Conservation (phyloP, 2,888 invertebrate species). For the Parelbella ahira region DNA sequence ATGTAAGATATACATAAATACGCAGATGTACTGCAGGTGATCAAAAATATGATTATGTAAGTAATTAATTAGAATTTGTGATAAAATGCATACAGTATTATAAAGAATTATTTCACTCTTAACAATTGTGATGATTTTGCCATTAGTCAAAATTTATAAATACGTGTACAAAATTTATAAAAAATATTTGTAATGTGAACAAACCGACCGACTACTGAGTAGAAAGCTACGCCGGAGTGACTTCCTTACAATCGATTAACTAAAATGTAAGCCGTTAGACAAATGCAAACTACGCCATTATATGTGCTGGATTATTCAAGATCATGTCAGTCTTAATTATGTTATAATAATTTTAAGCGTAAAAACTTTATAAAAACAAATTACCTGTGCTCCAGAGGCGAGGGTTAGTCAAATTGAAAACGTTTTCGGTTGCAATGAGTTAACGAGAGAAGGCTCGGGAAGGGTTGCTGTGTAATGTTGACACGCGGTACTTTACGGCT, state of each 20-base stretch:
- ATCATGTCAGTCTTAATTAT: conserved; percentile 34
- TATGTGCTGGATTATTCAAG: conserved; percentile 27
- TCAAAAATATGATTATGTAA: conserved; percentile 37
- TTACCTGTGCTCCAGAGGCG: conserved; percentile 66
- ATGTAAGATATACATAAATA: conserved; percentile 41
- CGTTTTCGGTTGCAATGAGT: neutral
- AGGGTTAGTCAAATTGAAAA: conserved; percentile 41
- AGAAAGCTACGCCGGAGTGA: conserved; percentile 47
- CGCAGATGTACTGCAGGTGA: conserved; percentile 39
- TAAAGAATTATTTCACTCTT: conserved; percentile 56
- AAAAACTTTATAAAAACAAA: conserved; percentile 41
- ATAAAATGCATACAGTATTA: conserved; percentile 48
- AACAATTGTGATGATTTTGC: conserved; percentile 79
- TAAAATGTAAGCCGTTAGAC: conserved; percentile 32
- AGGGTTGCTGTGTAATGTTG: conserved; percentile 12
- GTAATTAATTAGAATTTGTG: conserved; percentile 38
- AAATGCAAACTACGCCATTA: conserved; percentile 27
- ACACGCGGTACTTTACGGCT: neutral
- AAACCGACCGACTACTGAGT: conserved; percentile 43
- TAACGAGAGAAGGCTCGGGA: conserved; percentile 5
- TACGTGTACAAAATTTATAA: conserved; percentile 35
- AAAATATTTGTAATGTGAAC: conserved; percentile 30
- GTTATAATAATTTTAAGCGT: conserved; percentile 37
- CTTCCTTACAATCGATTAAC: conserved; percentile 32
- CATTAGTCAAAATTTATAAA: conserved; percentile 70